A percentile compares a stretch with the other conserved stretches of the same genome.
phyloP scores from a whole-genome alignment of 2,113 vertebrate genomes.

The Zapus hudsonius region DNA sequence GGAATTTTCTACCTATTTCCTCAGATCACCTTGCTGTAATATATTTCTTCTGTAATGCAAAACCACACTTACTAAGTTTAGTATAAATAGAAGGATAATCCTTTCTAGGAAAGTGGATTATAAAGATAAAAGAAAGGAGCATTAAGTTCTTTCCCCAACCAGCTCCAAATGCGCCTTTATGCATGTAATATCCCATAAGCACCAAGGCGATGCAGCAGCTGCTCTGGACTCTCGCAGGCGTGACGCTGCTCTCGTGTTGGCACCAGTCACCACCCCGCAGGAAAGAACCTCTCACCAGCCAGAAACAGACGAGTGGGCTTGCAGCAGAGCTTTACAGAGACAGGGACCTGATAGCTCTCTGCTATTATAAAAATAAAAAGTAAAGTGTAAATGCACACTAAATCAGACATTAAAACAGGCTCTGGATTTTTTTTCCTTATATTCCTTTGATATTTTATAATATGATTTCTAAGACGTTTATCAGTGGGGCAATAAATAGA shows the following conservation, averaged over 20 bases:
- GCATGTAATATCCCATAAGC: slow-evolving; percentile 85
- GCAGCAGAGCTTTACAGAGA: slow-evolving; percentile 71
- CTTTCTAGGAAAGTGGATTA: slow-evolving; percentile 82
- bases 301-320: slow-evolving; percentile 74
- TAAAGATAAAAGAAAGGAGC: slow-evolving; percentile 86
- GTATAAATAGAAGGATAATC: slow-evolving; percentile 83
- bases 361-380: slow-evolving; percentile 76
- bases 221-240: slow-evolving; percentile 84
- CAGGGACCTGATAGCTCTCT: slow-evolving; percentile 73
- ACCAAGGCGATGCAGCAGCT: slow-evolving; percentile 85
- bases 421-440: slow-evolving; percentile 69
- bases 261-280: slow-evolving; percentile 80
- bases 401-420: slow-evolving; percentile 61
- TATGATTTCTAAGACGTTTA: slow-evolving; percentile 51
- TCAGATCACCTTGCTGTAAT: slow-evolving; percentile 75
- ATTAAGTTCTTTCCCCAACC: slow-evolving; percentile 84
- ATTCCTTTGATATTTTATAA: slow-evolving; percentile 33
- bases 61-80: slow-evolving; percentile 85
- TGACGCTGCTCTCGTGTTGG: slow-evolving; percentile 84
- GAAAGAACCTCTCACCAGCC: slow-evolving; percentile 78
- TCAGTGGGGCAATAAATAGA: slow-evolving; percentile 46
- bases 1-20: slow-evolving; percentile 74
- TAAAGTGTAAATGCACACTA: slow-evolving; percentile 66
- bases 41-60: slow-evolving; percentile 62
- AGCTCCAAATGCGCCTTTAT: slow-evolving; percentile 86